Percentiles rank a stretch among this genome's conserved stretches.
Evolutionary conservation across 2,113 vertebrate species (phyloP).

Genomic region (Synodontis membranacea): DNA sequence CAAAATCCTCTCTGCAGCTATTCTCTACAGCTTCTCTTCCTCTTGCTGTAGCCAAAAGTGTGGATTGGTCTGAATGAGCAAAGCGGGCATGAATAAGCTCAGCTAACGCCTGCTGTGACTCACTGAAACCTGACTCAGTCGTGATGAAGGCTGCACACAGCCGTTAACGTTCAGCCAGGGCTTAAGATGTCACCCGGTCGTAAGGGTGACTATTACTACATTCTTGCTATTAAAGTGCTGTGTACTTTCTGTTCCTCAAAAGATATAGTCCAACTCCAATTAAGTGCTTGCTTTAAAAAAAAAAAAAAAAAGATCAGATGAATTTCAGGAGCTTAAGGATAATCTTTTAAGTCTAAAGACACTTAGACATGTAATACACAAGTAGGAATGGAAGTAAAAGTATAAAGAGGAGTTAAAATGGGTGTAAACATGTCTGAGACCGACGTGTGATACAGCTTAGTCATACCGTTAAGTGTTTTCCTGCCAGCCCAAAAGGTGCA

Average conservation of each 20-base stretch:
- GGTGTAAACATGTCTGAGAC: no score
- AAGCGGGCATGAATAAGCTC: constrained; percentile 27
- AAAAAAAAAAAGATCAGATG: no score
- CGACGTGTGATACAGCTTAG: not conserved
- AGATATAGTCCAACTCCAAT: not conserved
- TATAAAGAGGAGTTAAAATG: no score
- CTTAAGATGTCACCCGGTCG: not conserved
- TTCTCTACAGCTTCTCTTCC: not conserved
- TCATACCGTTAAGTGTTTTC: not conserved
- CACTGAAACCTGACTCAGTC: constrained; percentile 22
- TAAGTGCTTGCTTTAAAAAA: no score
- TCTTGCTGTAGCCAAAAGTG: not conserved
- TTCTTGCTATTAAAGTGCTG: not conserved
- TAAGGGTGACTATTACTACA: not conserved
- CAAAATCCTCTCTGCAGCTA: constrained; percentile 10
- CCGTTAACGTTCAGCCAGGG: not conserved
- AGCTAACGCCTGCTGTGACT: constrained; percentile 40
- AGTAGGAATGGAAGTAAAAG: no score
- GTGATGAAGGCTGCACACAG: constrained; percentile 8
- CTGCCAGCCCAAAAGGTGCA: not conserved
- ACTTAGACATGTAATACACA: no score
- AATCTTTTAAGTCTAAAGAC: no score
- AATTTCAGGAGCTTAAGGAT: no score
- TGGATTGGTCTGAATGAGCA: constrained; percentile 6
- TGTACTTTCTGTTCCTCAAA: not conserved